Percentiles rank a stretch among this genome's conserved stretches.
Evolutionary conservation across 2,888 invertebrate genomes (phyloP).

Genomic region (Ochropleura leucogaster): DNA sequence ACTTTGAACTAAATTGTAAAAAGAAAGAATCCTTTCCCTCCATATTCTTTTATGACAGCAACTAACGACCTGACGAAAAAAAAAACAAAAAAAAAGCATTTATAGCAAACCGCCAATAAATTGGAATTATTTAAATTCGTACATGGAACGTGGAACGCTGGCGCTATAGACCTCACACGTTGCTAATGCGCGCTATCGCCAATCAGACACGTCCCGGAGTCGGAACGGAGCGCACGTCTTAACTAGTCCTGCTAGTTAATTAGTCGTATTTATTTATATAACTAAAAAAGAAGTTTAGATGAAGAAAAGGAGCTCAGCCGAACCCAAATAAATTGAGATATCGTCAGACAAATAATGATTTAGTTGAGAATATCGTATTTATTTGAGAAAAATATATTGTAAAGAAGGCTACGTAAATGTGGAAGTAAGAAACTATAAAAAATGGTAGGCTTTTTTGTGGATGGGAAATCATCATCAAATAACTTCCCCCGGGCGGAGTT

Average conservation of each 20-base stretch:
- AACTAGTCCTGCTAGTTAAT: conserved; percentile 36
- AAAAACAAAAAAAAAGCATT: not conserved
- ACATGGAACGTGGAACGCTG: conserved; percentile 73
- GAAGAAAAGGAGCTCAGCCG: no score
- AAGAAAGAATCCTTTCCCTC: no score
- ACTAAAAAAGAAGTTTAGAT: no score
- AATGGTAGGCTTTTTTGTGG: no score
- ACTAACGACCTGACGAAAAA: conserved; percentile 1
- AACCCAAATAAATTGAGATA: no score
- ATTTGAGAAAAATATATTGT: no score
- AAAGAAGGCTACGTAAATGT: no score
- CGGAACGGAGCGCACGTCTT: conserved; percentile 19
- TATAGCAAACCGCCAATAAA: conserved; percentile 51
- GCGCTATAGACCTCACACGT: conserved; percentile 81
- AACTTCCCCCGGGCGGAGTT: no score
- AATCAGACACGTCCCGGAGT: conserved; percentile 73
- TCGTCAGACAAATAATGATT: no score
- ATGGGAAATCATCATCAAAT: no score
- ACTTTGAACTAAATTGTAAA: not conserved
- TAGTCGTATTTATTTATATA: conserved; percentile 12
- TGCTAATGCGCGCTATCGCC: conserved; percentile 76
- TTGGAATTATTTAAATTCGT: conserved; percentile 74
- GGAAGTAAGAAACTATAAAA: no score
- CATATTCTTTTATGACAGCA: not conserved
- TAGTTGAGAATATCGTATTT: no score